Base-by-base conservation (phyloP, 2,888 invertebrate species). In the Pristionchus arcanus region DNA sequence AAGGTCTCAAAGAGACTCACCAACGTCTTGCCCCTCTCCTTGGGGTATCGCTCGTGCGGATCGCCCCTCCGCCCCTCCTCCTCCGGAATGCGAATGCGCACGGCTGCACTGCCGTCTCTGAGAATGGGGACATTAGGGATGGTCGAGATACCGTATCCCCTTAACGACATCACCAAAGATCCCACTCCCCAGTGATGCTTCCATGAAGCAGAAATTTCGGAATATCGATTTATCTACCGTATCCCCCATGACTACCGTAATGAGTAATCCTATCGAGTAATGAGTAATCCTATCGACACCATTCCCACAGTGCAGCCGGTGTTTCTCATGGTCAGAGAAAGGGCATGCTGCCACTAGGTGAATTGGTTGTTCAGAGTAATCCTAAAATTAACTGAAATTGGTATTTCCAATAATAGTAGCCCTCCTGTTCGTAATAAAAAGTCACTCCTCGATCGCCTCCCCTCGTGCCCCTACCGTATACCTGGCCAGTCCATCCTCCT, bases 1-100 rank as follows among this genome's bases (percentile, higher is more conserved):
- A 59, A 19, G 28, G 9, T 4, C 37, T 34, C 77, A 77, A 77
- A 31, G 31, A 37, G 53, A 90, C 93, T 88, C 2, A 93, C 93
- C 68, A 93, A 42, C 28, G 94, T 91, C 90, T 93, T 93, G 34
- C 90, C 87, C 19, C 91, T 90, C 71, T 93, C 93, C 77, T 93
- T 92, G 31, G 94, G 94, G 74, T 93, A 92, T 84, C 92, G 90
- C 84, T 92, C 92, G 71, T 93, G 92, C 25, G 68, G 87, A 15
- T 89, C 77, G 5, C 31, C 53, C 59, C 71, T 84, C 59, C 81
- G 28, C n/a, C 37, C 34, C 89, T 92, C 92, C 63, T 93, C 93
- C 55, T 93, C 93, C 42, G 90, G 85, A 5, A 93, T 89, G 16
- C 92, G 89, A 21, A 92, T 87, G 19, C 87, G 87, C 49, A 81